Evolutionary conservation across 2,888 invertebrate genomes (phyloP), one percentile per base, ranked within the genome.

Genomic region (Branchellion lobata): DNA sequence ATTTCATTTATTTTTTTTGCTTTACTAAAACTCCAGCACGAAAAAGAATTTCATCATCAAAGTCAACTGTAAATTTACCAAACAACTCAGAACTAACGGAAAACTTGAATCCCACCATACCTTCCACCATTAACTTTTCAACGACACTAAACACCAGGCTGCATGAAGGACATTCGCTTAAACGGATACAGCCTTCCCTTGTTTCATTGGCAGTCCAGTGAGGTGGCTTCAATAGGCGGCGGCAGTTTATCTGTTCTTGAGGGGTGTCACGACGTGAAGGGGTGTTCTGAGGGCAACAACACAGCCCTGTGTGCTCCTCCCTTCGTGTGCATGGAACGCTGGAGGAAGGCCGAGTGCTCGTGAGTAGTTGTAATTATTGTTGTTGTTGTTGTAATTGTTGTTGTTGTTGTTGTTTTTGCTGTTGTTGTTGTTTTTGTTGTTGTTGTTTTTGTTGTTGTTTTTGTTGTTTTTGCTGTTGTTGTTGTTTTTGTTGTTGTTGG

Each of bases 331-430:
- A 93, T 95, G 81, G 96, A 98, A 88, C 91, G 96, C 24, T 98
- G 97, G 97, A 96, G 97, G 88, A 94, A 95, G 89, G 96, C 96
- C 85, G 96, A 96, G 88, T 98, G 97, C 94, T 79, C 79, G 83
- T 83, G 8, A 77, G 79, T 40, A 14, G 36, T 47, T 21, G 47
- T 5, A 40, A 40, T 5, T 40, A 40, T 40, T 40, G 5, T 8
- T 40, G 65, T 11, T 65, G n/a, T 21, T 5, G 8, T 5, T 27
- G 29, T 65, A 27, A 18, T 51, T 51, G 51, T 51, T 51, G 14
- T 51, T 18, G 14, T 18, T n/a, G n/a, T n/a, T n/a, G n/a, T n/a
- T n/a, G n/a, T n/a, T n/a, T n/a, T n/a, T n/a, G n/a, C n/a, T n/a
- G n/a, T n/a, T n/a, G n/a, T n/a, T n/a, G n/a, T n/a, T n/a, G n/a